A percentile compares a stretch with the other conserved stretches of the same genome.
Conservation (phyloP, 2,888 invertebrate genomes). For the Sphaerophoria rueppellii region DNA sequence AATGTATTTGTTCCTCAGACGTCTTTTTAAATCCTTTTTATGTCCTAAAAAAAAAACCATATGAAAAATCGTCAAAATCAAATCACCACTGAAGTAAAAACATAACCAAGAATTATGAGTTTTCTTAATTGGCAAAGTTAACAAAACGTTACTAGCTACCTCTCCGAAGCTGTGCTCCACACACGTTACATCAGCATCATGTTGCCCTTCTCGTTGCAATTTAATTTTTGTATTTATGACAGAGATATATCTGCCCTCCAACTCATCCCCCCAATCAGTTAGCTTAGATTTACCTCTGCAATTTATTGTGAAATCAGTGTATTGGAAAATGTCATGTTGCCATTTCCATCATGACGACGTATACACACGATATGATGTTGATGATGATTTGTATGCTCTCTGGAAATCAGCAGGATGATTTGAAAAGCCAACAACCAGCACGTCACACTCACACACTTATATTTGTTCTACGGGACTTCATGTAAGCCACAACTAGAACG, state of each 20-base stretch:
- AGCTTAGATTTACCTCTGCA: too few relatives aligned
- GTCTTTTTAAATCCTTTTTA: too few relatives aligned
- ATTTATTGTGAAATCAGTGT: slow-evolving; percentile 37
- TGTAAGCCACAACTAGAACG: neutral
- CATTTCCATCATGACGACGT: slow-evolving; percentile 27
- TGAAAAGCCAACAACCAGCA: slow-evolving; percentile 17
- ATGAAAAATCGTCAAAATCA: too few relatives aligned
- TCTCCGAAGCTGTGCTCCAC: neutral
- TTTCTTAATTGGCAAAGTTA: slow-evolving; percentile 26
- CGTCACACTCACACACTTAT: neutral
- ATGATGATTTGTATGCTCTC: slow-evolving; percentile 23
- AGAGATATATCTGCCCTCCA: neutral
- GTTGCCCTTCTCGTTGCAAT: slow-evolving; percentile 16
- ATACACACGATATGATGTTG: too few relatives aligned
- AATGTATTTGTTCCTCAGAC: too few relatives aligned
- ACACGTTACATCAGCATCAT: neutral
- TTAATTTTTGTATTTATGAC: neutral
- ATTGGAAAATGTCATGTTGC: slow-evolving; percentile 42
- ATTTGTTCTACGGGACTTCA: slow-evolving; percentile 11
- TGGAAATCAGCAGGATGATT: slow-evolving; percentile 1
- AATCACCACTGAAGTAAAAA: slow-evolving; percentile 2
- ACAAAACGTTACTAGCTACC: neutral
- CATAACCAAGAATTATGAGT: slow-evolving; percentile 14
- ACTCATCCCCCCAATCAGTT: too few relatives aligned
- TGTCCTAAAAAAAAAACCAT: too few relatives aligned